phyloP scores from a whole-genome alignment of 2,113 vertebrate species.

The Dromaius novaehollandiae region DNA sequence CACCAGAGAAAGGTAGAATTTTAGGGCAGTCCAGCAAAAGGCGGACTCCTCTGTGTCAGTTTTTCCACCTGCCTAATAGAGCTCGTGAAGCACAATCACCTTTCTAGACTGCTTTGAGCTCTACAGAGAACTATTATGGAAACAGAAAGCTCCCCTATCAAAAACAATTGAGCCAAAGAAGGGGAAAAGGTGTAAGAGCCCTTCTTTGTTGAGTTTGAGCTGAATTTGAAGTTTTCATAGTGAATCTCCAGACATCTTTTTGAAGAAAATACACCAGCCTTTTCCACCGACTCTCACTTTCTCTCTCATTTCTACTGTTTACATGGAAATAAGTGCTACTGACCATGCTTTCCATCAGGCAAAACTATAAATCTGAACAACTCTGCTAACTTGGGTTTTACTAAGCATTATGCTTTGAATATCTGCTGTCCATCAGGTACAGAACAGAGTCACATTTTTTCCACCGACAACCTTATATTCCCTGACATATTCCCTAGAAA shows the following conservation, averaged over 20 bases:
- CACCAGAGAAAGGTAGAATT: not conserved
- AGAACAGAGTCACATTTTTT: constrained; percentile 35
- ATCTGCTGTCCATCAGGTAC: not conserved
- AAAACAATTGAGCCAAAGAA: not conserved
- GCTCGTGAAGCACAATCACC: not conserved
- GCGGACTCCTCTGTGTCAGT: not conserved
- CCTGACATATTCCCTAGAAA: not conserved
- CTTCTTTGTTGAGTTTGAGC: not conserved
- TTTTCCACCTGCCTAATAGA: not conserved
- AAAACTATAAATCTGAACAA: not conserved
- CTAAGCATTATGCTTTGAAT: not conserved
- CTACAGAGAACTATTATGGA: not conserved
- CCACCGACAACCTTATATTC: constrained; percentile 27
- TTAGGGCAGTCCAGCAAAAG: not conserved
- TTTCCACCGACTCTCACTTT: not conserved
- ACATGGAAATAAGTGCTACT: constrained; percentile 21
- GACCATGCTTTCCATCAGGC: not conserved
- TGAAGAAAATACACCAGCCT: not conserved
- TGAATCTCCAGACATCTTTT: not conserved
- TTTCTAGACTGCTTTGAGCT: not conserved
- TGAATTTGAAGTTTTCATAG: not conserved
- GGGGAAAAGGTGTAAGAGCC: not conserved
- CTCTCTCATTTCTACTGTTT: not conserved
- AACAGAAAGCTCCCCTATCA: not conserved
- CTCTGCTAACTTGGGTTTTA: not conserved